Conservation (phyloP, 1,140 invertebrate species). For the Brachystomella parvula region DNA sequence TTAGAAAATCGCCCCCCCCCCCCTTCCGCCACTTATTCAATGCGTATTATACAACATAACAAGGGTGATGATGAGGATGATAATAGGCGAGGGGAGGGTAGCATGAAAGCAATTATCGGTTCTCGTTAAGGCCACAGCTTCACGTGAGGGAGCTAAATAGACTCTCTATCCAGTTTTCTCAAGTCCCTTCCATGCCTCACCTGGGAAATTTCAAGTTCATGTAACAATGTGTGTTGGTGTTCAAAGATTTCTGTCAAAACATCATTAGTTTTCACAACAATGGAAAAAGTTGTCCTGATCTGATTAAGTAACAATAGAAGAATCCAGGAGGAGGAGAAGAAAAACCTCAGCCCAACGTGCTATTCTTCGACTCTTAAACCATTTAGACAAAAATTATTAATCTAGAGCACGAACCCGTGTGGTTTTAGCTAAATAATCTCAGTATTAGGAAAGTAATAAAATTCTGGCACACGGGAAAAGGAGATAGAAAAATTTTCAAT, state of each 20-base stretch:
- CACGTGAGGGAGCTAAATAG: not conserved
- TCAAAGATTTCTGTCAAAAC: constrained; percentile 10
- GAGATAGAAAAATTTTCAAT: not conserved
- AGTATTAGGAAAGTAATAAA: not conserved
- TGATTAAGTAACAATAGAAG: too few relatives aligned
- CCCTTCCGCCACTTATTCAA: too few relatives aligned
- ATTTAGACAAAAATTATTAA: not conserved
- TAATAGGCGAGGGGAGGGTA: not conserved
- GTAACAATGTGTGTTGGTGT: not conserved
- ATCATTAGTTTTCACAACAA: not conserved
- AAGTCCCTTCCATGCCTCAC: not conserved
- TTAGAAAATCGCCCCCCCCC: not conserved
- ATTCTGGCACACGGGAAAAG: not conserved
- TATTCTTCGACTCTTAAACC: not conserved
- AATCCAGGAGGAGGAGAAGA: not conserved
- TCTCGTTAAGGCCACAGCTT: not conserved
- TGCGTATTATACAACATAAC: not conserved
- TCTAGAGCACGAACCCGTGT: constrained; percentile 1
- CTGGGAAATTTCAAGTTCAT: not conserved
- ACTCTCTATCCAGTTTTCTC: not conserved
- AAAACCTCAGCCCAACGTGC: not conserved
- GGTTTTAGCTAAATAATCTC: not conserved
- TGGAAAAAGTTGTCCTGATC: not conserved
- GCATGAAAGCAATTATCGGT: not conserved
- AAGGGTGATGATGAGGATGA: not conserved